Evolutionary conservation across 2,797 vertebrate species (phyloP).

Genomic region (Dryobates pubescens): DNA sequence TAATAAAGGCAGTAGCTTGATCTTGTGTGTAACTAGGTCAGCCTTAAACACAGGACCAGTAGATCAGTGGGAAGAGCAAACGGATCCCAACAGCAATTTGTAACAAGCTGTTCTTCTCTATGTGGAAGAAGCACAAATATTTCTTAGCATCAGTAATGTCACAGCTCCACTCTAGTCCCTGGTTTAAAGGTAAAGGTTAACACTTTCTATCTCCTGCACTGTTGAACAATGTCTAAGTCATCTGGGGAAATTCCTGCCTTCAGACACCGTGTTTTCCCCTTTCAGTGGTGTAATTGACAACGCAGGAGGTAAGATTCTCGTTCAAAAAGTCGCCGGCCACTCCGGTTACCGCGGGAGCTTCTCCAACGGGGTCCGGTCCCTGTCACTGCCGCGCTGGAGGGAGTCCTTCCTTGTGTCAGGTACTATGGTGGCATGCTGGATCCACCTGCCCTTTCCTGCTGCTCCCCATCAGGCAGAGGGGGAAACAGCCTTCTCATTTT

Average conservation of each 20-base stretch:
- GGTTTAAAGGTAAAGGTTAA: background rate
- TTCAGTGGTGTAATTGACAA: slow-evolving; percentile 90
- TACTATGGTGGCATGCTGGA: background rate
- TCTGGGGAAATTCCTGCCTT: background rate
- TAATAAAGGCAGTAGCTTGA: background rate
- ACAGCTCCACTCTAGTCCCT: background rate
- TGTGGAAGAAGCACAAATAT: background rate
- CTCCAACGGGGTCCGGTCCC: slow-evolving; percentile 87
- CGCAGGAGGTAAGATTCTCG: slow-evolving; percentile 92
- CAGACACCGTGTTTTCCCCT: background rate
- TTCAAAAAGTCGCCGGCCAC: slow-evolving; percentile 92
- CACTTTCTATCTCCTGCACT: background rate
- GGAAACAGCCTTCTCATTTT: background rate
- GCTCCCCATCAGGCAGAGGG: rapidly evolving
- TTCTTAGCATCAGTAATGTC: background rate
- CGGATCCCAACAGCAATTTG: background rate
- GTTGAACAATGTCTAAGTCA: background rate
- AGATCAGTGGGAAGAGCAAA: slow-evolving; percentile 15
- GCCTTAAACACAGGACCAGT: slow-evolving; percentile 13
- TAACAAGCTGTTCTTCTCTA: background rate
- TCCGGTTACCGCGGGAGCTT: slow-evolving; percentile 89
- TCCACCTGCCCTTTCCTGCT: rapidly evolving
- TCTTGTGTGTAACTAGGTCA: slow-evolving; percentile 30
- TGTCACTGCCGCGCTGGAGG: slow-evolving; percentile 93
- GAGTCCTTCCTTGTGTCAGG: slow-evolving; percentile 94